A percentile compares a stretch with the other conserved stretches of the same genome.
These are phyloP conservation scores for Lytechinus variegatus DNA, from an alignment of 35 echinoderm and acorn worm species.

Conservation along the genomic window DNA sequence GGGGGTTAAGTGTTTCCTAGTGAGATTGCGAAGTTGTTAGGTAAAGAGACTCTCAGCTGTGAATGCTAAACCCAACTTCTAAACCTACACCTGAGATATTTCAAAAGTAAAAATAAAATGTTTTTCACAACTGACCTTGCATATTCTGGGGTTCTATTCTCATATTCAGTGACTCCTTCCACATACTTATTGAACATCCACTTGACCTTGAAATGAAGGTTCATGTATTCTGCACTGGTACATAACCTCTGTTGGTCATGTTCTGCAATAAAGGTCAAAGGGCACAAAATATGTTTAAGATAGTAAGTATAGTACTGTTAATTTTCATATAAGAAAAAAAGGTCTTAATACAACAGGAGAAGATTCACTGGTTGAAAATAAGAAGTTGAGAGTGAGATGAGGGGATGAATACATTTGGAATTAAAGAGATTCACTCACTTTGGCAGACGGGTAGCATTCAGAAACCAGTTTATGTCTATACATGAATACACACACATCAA, in stretches of 20 bases:
- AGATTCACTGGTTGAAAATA: background rate
- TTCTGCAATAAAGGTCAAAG: conserved; percentile 57
- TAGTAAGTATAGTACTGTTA: too few species aligned
- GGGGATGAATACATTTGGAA: background rate
- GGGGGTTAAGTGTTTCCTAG: too few species aligned
- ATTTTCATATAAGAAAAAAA: too few species aligned
- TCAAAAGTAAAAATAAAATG: background rate
- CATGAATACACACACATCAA: too few species aligned
- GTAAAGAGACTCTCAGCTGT: too few species aligned
- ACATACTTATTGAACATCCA: conserved; percentile 99
- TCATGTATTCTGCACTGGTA: conserved; percentile 99
- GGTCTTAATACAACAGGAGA: background rate
- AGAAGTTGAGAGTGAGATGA: background rate
- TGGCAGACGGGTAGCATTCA: too few species aligned
- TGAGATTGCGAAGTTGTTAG: too few species aligned
- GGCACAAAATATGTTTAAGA: background rate
- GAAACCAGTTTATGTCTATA: too few species aligned
- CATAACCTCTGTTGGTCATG: conserved; percentile 91
- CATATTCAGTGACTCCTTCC: conserved; percentile 65
- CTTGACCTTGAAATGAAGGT: conserved; percentile 98
- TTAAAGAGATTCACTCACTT: too few species aligned
- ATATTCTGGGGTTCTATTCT: conserved; percentile 77
- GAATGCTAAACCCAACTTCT: background rate
- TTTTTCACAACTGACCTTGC: conserved; percentile 60
- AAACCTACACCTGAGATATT: background rate